Conservation (phyloP, 2,113 vertebrate species). For the Melanerpes aurifrons region DNA sequence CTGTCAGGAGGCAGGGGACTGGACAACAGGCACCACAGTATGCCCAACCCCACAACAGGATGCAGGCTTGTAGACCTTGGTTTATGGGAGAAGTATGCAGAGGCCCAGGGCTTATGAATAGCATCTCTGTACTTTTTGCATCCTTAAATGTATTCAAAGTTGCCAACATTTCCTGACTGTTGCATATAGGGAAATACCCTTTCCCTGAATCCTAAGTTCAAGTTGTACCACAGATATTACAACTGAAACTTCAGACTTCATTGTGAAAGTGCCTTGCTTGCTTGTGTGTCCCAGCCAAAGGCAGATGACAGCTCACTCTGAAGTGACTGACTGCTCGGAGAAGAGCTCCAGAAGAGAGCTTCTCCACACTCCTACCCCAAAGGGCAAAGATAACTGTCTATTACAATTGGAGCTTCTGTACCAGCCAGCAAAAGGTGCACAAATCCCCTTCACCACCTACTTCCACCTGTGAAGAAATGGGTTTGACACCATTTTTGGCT, state of each 20-base stretch:
- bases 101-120: not conserved
- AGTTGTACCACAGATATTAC: not conserved
- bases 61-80: not conserved
- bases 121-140: not conserved
- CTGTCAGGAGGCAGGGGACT: not conserved
- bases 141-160: not conserved
- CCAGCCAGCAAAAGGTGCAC: not conserved
- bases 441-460: not conserved
- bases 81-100: not conserved
- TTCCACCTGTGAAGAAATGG: not conserved
- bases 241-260: not conserved
- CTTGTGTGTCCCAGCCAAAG: not conserved
- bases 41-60: not conserved
- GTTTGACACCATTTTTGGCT: not conserved
- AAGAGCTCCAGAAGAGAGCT: not conserved
- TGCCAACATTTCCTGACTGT: not conserved
- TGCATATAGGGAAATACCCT: not conserved
- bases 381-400: not conserved
- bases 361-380: not conserved
- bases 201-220: not conserved
- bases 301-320: not conserved
- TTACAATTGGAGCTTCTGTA: not conserved
- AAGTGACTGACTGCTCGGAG: not conserved
- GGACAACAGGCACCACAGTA: not conserved
- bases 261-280: not conserved